Conservation (phyloP, 1,140 invertebrate genomes). For the Drosophila neocordata region DNA sequence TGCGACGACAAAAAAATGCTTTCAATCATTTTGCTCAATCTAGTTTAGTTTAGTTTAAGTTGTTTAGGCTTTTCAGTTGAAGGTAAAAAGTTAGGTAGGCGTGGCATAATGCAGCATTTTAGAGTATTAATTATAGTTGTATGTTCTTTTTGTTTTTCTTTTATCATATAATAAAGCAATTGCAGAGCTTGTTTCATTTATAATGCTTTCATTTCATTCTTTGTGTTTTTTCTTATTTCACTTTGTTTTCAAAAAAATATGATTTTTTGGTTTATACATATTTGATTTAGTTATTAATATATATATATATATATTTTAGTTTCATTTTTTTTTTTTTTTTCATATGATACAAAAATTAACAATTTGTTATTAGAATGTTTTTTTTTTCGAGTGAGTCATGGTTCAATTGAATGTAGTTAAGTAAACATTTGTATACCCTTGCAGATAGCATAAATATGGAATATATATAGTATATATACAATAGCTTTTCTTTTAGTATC, state of each 20-base stretch:
- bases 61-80: slow-evolving; percentile 54
- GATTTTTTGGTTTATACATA: slow-evolving; percentile 47
- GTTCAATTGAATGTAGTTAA: background rate
- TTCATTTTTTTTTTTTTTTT: slow-evolving; percentile 9
- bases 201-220: slow-evolving; percentile 13
- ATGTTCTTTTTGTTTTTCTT: slow-evolving; percentile 24
- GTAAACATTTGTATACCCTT: slow-evolving; percentile 1
- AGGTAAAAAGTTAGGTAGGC: slow-evolving; percentile 74
- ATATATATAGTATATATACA: no score
- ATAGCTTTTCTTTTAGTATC: no score
- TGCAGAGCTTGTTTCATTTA: slow-evolving; percentile 30
- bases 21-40: slow-evolving; percentile 9
- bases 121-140: slow-evolving; percentile 50
- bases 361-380: slow-evolving; percentile 36
- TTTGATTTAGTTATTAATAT: slow-evolving; percentile 21
- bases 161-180: slow-evolving; percentile 6
- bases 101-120: slow-evolving; percentile 66
- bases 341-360: slow-evolving; percentile 52
- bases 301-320: background rate
- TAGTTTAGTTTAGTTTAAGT: slow-evolving; percentile 27
- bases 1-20: slow-evolving; percentile 41
- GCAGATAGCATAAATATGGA: background rate
- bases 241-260: slow-evolving; percentile 60
- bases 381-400: slow-evolving; percentile 38
- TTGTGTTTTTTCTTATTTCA: slow-evolving; percentile 37